A percentile compares a stretch with the other conserved stretches of the same genome.
phyloP scores from a whole-genome alignment of 2,888 invertebrate species.

The Dromius quadrimaculatus region DNA sequence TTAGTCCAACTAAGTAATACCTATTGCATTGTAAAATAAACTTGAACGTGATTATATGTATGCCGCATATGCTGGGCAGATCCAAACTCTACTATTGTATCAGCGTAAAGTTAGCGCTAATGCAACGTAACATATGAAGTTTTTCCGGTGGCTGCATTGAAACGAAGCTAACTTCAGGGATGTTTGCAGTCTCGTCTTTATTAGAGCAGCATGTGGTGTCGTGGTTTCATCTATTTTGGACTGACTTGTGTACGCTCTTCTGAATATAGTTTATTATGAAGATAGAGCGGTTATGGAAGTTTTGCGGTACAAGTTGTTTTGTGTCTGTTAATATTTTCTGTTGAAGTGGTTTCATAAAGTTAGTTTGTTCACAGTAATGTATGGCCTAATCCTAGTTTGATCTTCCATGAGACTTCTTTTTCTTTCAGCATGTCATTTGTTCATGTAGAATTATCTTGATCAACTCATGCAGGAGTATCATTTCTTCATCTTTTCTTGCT shows the following conservation, averaged over 20 bases:
- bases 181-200: too few species aligned
- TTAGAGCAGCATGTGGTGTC: too few species aligned
- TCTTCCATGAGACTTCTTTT: too few species aligned
- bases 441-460: too few species aligned
- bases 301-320: too few species aligned
- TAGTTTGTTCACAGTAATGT: too few species aligned
- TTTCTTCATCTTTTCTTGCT: too few species aligned
- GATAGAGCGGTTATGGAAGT: conserved; percentile 17
- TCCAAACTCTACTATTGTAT: background rate
- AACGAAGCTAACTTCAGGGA: conserved; percentile 33
- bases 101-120: background rate
- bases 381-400: too few species aligned
- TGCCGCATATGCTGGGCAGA: background rate
- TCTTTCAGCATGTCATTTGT: too few species aligned
- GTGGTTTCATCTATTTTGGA: conserved; percentile 18
- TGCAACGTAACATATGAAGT: conserved; percentile 14
- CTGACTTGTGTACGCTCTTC: conserved; percentile 20
- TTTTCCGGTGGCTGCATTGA: conserved; percentile 19
- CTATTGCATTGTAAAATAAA: background rate
- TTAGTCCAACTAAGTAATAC: background rate
- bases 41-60: background rate
- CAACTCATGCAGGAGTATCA: too few species aligned
- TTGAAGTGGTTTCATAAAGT: too few species aligned
- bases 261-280: conserved; percentile 27
- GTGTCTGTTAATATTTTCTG: too few species aligned